phyloP scores from a whole-genome alignment of 2,797 vertebrate genomes.

The Tapirus indicus region DNA sequence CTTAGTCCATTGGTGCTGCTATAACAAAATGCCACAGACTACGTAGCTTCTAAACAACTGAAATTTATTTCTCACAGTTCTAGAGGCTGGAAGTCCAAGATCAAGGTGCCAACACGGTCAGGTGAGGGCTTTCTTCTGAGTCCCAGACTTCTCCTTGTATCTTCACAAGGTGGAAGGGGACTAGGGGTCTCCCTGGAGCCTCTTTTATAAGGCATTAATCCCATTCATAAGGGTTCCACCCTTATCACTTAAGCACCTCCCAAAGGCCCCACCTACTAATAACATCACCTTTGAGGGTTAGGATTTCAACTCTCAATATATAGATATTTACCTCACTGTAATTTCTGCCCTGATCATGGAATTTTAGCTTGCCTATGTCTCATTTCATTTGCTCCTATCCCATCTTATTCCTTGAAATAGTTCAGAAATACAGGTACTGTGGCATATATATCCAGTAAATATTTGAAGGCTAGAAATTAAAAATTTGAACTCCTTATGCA shows the following conservation, averaged over 20 bases:
- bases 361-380: not conserved
- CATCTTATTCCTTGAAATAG: not conserved
- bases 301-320: not conserved
- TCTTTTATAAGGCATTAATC: not conserved
- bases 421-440: not conserved
- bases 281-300: not conserved
- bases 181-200: not conserved
- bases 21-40: not conserved
- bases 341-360: not conserved
- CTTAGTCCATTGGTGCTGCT: not conserved
- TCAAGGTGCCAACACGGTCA: not conserved
- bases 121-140: not conserved
- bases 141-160: not conserved
- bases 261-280: not conserved
- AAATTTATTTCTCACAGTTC: not conserved
- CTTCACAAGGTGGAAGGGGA: not conserved
- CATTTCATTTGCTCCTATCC: not conserved
- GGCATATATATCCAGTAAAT: not conserved
- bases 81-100: not conserved
- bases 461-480: slow-evolving; percentile 2
- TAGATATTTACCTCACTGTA: not conserved
- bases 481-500: not conserved
- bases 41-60: not conserved
- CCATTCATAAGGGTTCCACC: not conserved
- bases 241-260: not conserved